Conservation (phyloP, 2,797 vertebrate genomes). For the Chloroceryle inda region DNA sequence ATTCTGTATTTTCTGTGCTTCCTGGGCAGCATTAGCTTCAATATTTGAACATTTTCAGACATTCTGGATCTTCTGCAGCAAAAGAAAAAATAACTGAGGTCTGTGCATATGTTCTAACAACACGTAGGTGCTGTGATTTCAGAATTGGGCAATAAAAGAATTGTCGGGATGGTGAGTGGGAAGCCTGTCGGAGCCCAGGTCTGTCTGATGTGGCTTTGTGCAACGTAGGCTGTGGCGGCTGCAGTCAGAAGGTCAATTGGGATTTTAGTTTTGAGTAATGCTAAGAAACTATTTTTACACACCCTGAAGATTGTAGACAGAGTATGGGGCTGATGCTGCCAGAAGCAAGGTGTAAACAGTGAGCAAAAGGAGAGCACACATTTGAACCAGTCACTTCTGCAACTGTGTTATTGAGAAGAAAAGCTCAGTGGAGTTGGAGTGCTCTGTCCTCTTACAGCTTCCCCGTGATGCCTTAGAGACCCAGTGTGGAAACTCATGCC, state of each 20-base stretch:
- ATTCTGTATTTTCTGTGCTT: background rate
- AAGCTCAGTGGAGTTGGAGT: background rate
- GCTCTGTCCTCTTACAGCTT: background rate
- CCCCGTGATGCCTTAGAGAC: background rate
- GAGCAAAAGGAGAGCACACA: background rate
- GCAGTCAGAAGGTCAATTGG: background rate
- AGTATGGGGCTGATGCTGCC: background rate
- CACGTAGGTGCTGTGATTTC: rapidly evolving
- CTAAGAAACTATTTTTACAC: background rate
- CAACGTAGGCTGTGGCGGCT: background rate
- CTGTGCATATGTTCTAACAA: background rate
- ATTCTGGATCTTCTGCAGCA: background rate
- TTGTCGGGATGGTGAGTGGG: background rate
- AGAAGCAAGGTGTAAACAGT: background rate
- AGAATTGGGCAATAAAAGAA: background rate
- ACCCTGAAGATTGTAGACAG: rapidly evolving
- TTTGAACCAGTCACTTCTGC: background rate
- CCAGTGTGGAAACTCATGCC: rapidly evolving
- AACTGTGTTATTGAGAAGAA: background rate
- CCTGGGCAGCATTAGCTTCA: background rate
- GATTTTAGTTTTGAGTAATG: background rate
- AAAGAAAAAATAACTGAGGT: background rate
- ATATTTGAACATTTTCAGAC: background rate
- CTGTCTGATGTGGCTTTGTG: background rate
- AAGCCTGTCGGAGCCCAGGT: background rate